Base-by-base conservation (phyloP, 2,888 invertebrate species). In the Gandaritis pyraliata region DNA sequence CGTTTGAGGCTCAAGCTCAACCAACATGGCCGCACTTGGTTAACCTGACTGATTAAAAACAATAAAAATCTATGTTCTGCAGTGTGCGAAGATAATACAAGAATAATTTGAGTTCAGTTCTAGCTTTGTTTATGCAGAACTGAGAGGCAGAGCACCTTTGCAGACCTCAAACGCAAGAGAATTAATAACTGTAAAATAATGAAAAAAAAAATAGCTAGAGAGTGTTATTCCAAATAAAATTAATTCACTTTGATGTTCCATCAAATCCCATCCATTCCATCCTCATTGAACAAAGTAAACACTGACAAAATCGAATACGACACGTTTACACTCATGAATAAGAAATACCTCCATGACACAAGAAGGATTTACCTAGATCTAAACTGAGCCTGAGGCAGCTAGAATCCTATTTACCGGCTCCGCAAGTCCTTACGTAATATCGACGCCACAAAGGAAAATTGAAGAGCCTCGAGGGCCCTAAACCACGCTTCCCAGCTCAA, bases 401-500 rank as follows among this genome's bases (percentile, higher is more conserved):
- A 66, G 63, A 61, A 61, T 66, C 64, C 54, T 66, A 63, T 66
- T 67, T 65, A 62, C 58, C 65, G 61, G 53, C 71, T 48, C 50
- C 56, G 60, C 72, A 79, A 81, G 77, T 77, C 72, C 73, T 76
- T 71, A 76, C 75, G 77, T 78, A 77, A 77, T 76, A 76, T 75
- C 76, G 75, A 74, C 74, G 71, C 76, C 75, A 83, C 83, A 82
- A 86, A 82, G 83, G 80, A 77, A 72, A 76, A 77, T 72, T 82
- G 75, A 77, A 83, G 85, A 77, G 77, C 64, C 70, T 81, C 66
- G 70, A 86, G 83, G 70, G 79, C 75, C 77, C 79, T 82, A 80
- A 85, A 83, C 81, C 78, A 74, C 79, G 76, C 70, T 76, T 79
- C 84, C 75, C 78, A 81, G 73, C 77, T 82, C 77, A 76, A 86